A percentile compares a stretch with the other conserved stretches of the same genome.
Evolutionary conservation across 1,140 invertebrate species (phyloP).

Genomic region (Nephila pilipes): DNA sequence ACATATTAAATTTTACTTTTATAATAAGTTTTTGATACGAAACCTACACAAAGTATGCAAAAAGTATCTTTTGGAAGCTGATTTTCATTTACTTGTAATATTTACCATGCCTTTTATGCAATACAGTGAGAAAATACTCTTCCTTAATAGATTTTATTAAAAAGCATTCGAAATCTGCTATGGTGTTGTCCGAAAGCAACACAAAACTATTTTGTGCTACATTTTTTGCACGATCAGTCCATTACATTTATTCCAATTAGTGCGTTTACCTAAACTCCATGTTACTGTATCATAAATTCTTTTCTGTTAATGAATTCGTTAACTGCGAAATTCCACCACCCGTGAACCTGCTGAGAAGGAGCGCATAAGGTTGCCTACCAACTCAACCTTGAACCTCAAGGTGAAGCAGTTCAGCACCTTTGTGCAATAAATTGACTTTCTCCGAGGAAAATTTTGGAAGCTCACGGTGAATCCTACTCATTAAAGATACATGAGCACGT

Average conservation of each 20-base stretch:
- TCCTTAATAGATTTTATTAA: no score
- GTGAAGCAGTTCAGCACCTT: slow-evolving; percentile 16
- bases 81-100: no score
- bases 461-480: background rate
- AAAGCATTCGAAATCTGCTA: no score
- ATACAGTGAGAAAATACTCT: no score
- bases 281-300: background rate
- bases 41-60: no score
- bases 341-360: background rate
- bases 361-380: background rate
- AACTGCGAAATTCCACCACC: background rate
- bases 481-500: slow-evolving; percentile 60
- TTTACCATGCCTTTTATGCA: no score
- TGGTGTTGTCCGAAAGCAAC: no score
- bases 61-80: no score
- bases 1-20: no score
- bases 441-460: background rate
- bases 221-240: background rate
- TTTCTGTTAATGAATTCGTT: slow-evolving; percentile 2
- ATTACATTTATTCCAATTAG: background rate
- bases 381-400: slow-evolving; percentile 36
- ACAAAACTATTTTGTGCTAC: background rate
- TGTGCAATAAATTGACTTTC: background rate
- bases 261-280: background rate
- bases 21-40: no score